Conservation (phyloP, 2,888 invertebrate genomes). For the Torymus auratus region DNA sequence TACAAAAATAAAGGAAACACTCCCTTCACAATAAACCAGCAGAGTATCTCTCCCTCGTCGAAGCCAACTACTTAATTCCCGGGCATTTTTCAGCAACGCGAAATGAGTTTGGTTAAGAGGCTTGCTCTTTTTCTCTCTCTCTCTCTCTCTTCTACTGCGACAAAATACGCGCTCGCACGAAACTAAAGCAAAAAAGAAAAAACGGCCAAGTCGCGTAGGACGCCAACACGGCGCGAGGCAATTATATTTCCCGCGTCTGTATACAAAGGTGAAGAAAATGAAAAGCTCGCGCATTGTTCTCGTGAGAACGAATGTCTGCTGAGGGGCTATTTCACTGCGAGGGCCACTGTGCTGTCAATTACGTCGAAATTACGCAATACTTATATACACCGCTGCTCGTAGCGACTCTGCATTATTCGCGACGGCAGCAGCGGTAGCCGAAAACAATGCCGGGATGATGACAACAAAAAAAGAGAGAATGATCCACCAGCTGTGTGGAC, state of each 20-base stretch:
- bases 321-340: slow-evolving; percentile 68
- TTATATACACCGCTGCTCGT: slow-evolving; percentile 63
- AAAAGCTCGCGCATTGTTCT: slow-evolving; percentile 19
- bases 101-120: slow-evolving; percentile 31
- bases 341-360: slow-evolving; percentile 66
- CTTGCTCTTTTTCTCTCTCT: neutral
- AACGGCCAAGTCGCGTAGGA: neutral
- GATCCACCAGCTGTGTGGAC: too few species aligned
- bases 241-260: slow-evolving; percentile 26
- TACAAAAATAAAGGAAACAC: neutral
- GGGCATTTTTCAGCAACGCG: slow-evolving; percentile 13
- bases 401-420: slow-evolving; percentile 70
- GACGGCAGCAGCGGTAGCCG: slow-evolving; percentile 50
- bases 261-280: slow-evolving; percentile 32
- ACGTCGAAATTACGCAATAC: slow-evolving; percentile 72
- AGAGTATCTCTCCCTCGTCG: too few species aligned
- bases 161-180: too few species aligned
- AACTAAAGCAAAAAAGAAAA: too few species aligned
- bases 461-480: neutral
- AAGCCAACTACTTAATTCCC: slow-evolving; percentile 14
- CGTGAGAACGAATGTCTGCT: neutral
- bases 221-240: neutral
- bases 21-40: neutral
- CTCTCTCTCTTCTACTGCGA: too few species aligned
- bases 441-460: neutral